A percentile compares a stretch with the other conserved stretches of the same genome.
Evolutionary conservation across 2,888 invertebrate genomes (phyloP).

Genomic region (Diaphora mendica): DNA sequence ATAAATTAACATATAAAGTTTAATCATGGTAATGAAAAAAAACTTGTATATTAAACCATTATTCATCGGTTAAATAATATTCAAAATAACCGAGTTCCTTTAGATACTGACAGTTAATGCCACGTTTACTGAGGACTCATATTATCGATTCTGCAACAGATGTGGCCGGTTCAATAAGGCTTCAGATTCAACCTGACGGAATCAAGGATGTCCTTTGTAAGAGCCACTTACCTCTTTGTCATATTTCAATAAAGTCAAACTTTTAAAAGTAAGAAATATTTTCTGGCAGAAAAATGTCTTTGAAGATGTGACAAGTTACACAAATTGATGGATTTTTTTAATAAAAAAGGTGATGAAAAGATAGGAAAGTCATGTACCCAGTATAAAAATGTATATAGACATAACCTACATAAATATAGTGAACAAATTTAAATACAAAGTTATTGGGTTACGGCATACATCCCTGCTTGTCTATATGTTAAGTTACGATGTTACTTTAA

Average conservation of each 20-base stretch:
- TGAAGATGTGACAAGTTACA: neutral
- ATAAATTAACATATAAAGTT: neutral
- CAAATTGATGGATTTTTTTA: neutral
- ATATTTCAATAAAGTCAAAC: slow-evolving; percentile 18
- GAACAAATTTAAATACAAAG: neutral
- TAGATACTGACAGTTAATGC: slow-evolving; percentile 19
- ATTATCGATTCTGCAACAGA: slow-evolving; percentile 51
- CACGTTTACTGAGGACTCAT: slow-evolving; percentile 31
- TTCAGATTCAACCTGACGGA: slow-evolving; percentile 38
- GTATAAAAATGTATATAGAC: neutral
- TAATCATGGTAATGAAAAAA: neutral
- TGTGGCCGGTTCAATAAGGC: slow-evolving; percentile 48
- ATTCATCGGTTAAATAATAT: slow-evolving; percentile 29
- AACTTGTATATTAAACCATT: slow-evolving; percentile 3
- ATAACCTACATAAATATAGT: neutral
- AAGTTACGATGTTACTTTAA: neutral
- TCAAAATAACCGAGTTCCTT: slow-evolving; percentile 27
- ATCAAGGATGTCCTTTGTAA: slow-evolving; percentile 39
- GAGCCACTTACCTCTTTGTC: slow-evolving; percentile 24
- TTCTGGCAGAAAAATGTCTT: neutral
- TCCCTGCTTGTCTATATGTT: neutral
- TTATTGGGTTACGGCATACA: neutral
- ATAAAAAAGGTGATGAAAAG: neutral
- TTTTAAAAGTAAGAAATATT: slow-evolving; percentile 11
- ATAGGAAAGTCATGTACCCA: neutral